Evolutionary conservation across 2,888 invertebrate species (phyloP), one percentile per base, ranked within the genome.

Genomic region (Drosophila austrosaltans): DNA sequence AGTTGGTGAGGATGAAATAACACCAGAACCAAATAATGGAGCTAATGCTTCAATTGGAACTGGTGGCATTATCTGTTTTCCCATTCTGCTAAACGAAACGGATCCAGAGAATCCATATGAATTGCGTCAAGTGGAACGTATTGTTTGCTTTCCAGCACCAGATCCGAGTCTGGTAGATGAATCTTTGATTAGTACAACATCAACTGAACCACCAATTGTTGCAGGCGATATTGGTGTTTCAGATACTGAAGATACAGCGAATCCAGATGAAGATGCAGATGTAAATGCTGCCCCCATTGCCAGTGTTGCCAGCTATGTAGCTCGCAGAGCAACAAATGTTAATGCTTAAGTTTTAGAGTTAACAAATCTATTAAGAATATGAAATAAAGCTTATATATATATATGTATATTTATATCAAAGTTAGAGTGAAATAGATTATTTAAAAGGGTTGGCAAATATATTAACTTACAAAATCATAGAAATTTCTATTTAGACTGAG

Each of bases 1-100:
- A n/a, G 40, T 25, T 25, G 12, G 3, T 25, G 32, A 48, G 2
- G 65, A 60, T 12, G 36, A 22, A 4, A 59, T 39, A 3, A 65
- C 75, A 16, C 20, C 40, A 1, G 67, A 67, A 10, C 76, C 75
- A 12, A 75, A 77, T 53, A 76, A 79, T 62, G 71, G 4, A 22
- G 22, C 3, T 3, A 22, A 39, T 22, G 3, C 10, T 12, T 6
- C 7, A 7, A 20, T 72, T 28, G 84, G 82, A 60, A 5, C 73
- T 25, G 85, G 85, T 63, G 87, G 91, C 39, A 84, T 91, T 12
- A 77, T 91, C 6, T 92, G 92, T 69, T 84, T 91, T 62, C 92
- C 92, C 39, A 72, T 91, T 36, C 64, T 78, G 72, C 62, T 91
- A 1, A 91, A 91, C 69, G 90, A 91, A 79, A 91, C 90, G 16